A percentile compares a stretch with the other conserved stretches of the same genome.
Conservation (phyloP, 2,797 vertebrate species). For the Melanotaenia maccullochi region DNA sequence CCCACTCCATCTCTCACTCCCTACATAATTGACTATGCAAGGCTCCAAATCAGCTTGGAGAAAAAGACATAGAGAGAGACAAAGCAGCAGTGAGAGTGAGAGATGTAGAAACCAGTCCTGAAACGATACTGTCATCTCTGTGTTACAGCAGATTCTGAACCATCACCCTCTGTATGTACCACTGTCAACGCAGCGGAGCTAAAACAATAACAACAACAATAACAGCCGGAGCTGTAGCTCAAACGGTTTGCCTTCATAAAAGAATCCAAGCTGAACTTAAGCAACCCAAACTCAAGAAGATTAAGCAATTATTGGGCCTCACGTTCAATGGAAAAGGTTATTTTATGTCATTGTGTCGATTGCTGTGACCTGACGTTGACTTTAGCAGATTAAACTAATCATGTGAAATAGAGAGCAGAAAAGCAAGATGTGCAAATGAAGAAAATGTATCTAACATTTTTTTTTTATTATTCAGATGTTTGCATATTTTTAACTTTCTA, state of each 20-base stretch:
- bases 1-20: conserved; percentile 82
- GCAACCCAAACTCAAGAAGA: conserved; percentile 21
- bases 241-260: conserved; percentile 49
- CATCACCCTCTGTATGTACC: conserved; percentile 61
- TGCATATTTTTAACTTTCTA: not conserved
- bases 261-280: conserved; percentile 37
- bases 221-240: conserved; percentile 44
- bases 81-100: conserved; percentile 39
- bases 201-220: conserved; percentile 72
- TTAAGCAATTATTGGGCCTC: conserved; percentile 6
- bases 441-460: accelerated
- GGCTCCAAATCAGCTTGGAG: conserved; percentile 81
- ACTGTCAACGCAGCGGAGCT: conserved; percentile 61
- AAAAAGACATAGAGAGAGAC: conserved; percentile 47
- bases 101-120: conserved; percentile 47
- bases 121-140: conserved; percentile 71
- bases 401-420: not conserved
- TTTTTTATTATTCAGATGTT: not conserved
- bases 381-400: not conserved
- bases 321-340: not conserved
- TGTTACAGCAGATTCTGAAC: conserved; percentile 63
- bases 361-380: not conserved
- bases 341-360: not conserved
- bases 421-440: not conserved
- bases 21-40: conserved; percentile 86